These are phyloP conservation scores for Patiria pectinifera DNA, from an alignment of 53 echinoderm and acorn worm genomes.

Conservation along the genomic window DNA sequence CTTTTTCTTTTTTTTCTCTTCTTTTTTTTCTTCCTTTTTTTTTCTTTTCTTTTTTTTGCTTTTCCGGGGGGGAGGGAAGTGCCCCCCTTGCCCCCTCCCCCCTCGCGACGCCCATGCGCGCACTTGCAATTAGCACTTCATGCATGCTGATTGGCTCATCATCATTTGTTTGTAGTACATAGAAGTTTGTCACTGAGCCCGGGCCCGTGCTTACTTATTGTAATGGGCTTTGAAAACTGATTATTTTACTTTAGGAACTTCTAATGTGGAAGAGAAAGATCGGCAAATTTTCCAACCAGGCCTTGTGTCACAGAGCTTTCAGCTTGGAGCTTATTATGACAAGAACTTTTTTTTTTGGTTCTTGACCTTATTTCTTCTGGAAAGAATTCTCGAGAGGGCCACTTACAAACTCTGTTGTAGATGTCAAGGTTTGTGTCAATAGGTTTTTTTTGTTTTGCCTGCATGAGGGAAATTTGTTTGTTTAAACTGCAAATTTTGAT, in stretches of 20 bases:
- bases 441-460: neutral
- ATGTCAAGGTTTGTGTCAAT: slow-evolving; percentile 6
- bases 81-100: too few relatives aligned
- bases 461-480: neutral
- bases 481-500: neutral
- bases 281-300: neutral
- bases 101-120: too few relatives aligned
- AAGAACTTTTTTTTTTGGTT: slow-evolving; percentile 1
- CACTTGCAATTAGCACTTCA: too few relatives aligned
- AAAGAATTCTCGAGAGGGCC: neutral
- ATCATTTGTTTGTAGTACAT: too few relatives aligned
- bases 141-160: too few relatives aligned
- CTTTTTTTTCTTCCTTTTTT: too few relatives aligned
- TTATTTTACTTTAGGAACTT: neutral
- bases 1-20: too few relatives aligned
- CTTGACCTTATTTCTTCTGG: slow-evolving; percentile 15
- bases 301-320: neutral
- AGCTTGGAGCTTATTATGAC: slow-evolving; percentile 1
- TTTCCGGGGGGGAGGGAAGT: too few relatives aligned
- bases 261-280: neutral
- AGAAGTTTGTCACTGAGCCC: too few relatives aligned
- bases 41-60: too few relatives aligned
- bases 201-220: too few relatives aligned
- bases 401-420: neutral
- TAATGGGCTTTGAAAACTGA: neutral